A percentile compares a stretch with the other conserved stretches of the same genome.
phyloP scores from a whole-genome alignment of 2,888 invertebrate genomes.

The Plagiodera versicolora region DNA sequence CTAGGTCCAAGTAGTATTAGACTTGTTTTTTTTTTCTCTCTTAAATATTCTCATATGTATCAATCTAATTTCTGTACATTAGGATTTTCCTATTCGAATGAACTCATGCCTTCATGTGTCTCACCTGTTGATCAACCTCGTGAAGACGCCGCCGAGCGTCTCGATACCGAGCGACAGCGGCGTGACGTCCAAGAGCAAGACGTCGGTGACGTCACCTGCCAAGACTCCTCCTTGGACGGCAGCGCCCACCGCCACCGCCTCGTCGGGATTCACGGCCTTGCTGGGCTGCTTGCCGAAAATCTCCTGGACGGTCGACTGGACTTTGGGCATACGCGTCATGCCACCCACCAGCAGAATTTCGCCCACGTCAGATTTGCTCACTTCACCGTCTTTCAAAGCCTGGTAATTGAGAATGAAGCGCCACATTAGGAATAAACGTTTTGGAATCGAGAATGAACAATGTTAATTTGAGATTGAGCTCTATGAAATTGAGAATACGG shows the following conservation, averaged over 20 bases:
- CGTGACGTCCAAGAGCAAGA: slow-evolving; percentile 69
- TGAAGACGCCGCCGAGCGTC: slow-evolving; percentile 66
- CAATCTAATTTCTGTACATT: no score
- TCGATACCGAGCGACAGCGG: slow-evolving; percentile 74
- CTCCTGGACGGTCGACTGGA: slow-evolving; percentile 61
- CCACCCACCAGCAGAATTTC: slow-evolving; percentile 81
- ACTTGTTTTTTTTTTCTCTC: no score
- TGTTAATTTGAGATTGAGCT: no score
- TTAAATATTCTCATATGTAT: no score
- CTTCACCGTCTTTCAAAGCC: slow-evolving; percentile 74
- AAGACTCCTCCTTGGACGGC: slow-evolving; percentile 51
- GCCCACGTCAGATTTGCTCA: slow-evolving; percentile 75
- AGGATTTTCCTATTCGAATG: no score
- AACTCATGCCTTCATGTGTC: no score
- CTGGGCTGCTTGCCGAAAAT: slow-evolving; percentile 75
- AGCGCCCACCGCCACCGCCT: slow-evolving; percentile 79
- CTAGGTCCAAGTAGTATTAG: no score
- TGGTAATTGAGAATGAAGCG: slow-evolving; percentile 46
- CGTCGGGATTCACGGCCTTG: slow-evolving; percentile 77
- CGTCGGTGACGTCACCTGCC: slow-evolving; percentile 64
- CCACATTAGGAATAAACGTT: no score
- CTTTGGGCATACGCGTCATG: slow-evolving; percentile 79
- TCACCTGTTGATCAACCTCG: slow-evolving; percentile 12
- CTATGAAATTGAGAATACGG: no score
- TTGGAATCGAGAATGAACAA: no score